Percentiles rank a stretch among this genome's conserved stretches.
Evolutionary conservation across 2,888 invertebrate species (phyloP).

Genomic region (Asteroscopus sphinx): DNA sequence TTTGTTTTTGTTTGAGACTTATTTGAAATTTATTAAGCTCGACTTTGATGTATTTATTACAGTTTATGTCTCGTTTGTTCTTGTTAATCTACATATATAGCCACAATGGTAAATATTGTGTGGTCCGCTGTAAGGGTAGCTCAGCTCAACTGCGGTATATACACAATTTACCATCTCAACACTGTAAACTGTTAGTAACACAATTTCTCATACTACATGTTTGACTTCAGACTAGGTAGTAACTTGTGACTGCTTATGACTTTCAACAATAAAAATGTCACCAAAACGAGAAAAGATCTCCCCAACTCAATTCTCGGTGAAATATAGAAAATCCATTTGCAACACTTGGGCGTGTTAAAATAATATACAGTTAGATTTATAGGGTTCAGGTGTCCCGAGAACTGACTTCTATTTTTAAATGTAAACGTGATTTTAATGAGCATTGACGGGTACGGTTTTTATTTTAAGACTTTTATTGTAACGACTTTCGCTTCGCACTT

Average conservation of each 20-base stretch:
- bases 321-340: constrained; percentile 52
- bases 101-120: neutral
- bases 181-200: too few species aligned
- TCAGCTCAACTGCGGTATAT: too few species aligned
- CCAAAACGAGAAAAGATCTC: constrained; percentile 9
- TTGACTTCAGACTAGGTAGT: too few species aligned
- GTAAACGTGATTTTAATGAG: constrained; percentile 70
- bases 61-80: constrained; percentile 5
- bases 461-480: constrained; percentile 57
- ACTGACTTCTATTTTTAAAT: constrained; percentile 62
- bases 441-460: constrained; percentile 60
- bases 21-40: constrained; percentile 32
- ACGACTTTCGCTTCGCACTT: constrained; percentile 46
- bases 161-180: too few species aligned
- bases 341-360: constrained; percentile 56
- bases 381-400: constrained; percentile 67
- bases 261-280: constrained; percentile 5
- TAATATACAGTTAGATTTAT: constrained; percentile 67
- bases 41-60: constrained; percentile 40
- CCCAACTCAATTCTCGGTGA: constrained; percentile 13
- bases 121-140: neutral
- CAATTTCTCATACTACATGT: too few species aligned
- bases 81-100: constrained; percentile 2
- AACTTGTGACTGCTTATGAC: neutral
- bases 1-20: constrained; percentile 34